phyloP scores from a whole-genome alignment of 2,888 invertebrate species.

The Limenitis camilla region DNA sequence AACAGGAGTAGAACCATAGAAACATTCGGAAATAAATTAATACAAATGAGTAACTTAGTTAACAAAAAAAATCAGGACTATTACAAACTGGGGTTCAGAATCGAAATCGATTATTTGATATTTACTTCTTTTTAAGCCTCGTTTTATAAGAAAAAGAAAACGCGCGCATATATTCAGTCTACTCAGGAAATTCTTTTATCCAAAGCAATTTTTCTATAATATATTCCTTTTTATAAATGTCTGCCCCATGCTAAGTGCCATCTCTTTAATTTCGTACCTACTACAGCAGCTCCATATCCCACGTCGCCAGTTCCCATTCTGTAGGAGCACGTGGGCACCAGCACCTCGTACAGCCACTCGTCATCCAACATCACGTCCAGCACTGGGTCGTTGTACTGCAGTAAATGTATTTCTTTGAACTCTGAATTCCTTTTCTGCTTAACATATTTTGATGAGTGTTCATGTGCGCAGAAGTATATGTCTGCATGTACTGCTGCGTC shows the following conservation, averaged over 20 bases:
- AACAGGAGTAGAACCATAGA: neutral
- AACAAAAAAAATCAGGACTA: too few relatives aligned
- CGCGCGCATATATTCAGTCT: too few relatives aligned
- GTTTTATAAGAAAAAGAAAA: neutral
- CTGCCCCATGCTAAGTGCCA: neutral
- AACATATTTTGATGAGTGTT: constrained; percentile 79
- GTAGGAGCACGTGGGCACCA: constrained; percentile 96
- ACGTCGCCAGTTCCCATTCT: constrained; percentile 93
- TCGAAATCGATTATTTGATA: too few relatives aligned
- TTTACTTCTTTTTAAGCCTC: neutral
- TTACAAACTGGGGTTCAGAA: too few relatives aligned
- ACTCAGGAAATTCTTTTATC: too few relatives aligned
- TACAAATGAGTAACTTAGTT: too few relatives aligned
- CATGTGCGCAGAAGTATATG: constrained; percentile 78
- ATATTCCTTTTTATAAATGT: too few relatives aligned
- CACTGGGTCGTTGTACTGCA: constrained; percentile 34
- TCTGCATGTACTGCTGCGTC: constrained; percentile 74
- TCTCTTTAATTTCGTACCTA: constrained; percentile 74
- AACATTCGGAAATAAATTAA: too few relatives aligned
- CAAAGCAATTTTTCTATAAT: too few relatives aligned
- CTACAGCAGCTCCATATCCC: constrained; percentile 88
- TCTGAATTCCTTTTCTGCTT: constrained; percentile 44
- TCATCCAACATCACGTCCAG: constrained; percentile 37
- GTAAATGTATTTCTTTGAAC: constrained; percentile 31
- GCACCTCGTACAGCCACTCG: constrained; percentile 79